Base-by-base conservation (phyloP, 2,113 vertebrate genomes). In the Phycodurus eques region DNA sequence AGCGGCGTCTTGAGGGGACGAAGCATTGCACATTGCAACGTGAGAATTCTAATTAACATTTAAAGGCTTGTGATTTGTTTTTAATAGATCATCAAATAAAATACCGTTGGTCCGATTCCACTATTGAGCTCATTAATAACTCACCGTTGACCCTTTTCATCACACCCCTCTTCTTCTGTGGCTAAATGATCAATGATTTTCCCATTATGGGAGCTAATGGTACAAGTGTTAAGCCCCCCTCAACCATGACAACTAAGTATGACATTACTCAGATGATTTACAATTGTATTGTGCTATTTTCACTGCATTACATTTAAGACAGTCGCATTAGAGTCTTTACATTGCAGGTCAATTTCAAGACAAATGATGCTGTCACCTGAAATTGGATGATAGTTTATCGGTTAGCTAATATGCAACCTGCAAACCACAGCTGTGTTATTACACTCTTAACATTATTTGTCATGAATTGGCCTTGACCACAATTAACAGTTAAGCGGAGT, bases 11-110 rank as follows among this genome's bases (percentile, higher is more conserved):
- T 85, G 82, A 90, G 81, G 85, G 88, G 83, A 90, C 78, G 76
- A 88, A 90, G 85, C 87, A 91, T 88, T 73, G 35, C 85, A 87
- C 83, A 81, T 75, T 66, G 64, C 87, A 84, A 89, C 80, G 84
- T 87, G 86, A 91, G 86, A 88, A 88, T 68, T 91, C 88, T 88
- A 91, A 91, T 90, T 84, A 83, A 78, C 39, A 77, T 66, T 66
- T 46, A 68, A 78, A 76, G 17, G 77, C 59, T 57, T 73, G 15
- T 76, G 61, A 66, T 80, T 75, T 61, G 14, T 75, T 73, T 77
- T 82, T 61, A 83, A 71, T 74, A 64, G 68, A 59, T 81, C 60
- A 68, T 79, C 57, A 51, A 77, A 87, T 77, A 67, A 79, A 69
- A 6, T 59, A 68, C 71, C 64, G 68, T 33, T 53, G 78, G 59